Evolutionary conservation across 2,113 vertebrate genomes (phyloP), one percentile per base, ranked within the genome.

Genomic region (Bucco capensis): DNA sequence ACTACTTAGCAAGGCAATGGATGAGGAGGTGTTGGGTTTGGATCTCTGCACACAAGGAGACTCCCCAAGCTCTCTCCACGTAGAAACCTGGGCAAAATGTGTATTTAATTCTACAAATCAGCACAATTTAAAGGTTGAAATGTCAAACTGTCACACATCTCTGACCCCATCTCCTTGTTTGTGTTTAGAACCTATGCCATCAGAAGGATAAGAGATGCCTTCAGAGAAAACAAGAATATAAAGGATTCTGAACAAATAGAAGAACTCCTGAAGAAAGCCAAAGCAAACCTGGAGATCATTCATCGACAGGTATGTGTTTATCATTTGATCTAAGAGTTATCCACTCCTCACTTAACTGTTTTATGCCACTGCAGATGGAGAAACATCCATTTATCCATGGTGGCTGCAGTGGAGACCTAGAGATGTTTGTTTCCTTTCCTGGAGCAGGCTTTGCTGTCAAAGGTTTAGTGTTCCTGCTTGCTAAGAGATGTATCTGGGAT

Each of bases 191-290:
- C 90, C 1, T 99, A 99, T 5, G 98, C 99, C 67, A 80, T 99
- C 93, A 98, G 98, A 92, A 98, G 98, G 80, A 98, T 99, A 96
- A 98, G 98, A 93, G 99, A 99, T 93, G 98, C 98, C 91, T 99
- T 99, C 97, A 98, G 98, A 97, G 98, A 98, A 97, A 99, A 99
- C 96, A 97, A 97, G 96, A 97, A 89, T 30, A 44, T 98, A 67
- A 72, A 97, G 31, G 98, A 99, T 94, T 97, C 98, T 25, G 94
- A 93, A 88, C 82, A 97, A 80, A 97, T 99, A 94, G 97, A 98
- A 89, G 95, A 95, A 53, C 97, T 99, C 77, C 54, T 99, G 83
- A 97, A 96, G 86, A 98, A 98, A 93, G 99, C 98, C 71, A 97
- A 91, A 92, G 91, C 96, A 92, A 98, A 97, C 83, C 97, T 99